Evolutionary conservation across 2,888 invertebrate species (phyloP).

Genomic region (Aleiodes leptofemur): DNA sequence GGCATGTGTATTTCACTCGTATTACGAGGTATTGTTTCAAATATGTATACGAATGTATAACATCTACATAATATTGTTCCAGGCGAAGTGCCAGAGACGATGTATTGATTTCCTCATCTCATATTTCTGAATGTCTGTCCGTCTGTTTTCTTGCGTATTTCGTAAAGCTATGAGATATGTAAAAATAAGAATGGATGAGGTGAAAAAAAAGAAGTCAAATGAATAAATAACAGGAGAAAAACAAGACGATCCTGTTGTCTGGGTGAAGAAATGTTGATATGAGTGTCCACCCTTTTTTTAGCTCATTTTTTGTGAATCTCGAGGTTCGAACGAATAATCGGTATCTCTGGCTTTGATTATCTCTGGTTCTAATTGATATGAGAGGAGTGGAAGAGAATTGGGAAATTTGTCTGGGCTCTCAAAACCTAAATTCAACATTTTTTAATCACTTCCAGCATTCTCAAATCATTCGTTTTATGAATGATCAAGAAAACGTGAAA

Average conservation of each 20-base stretch:
- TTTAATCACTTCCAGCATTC: too few species aligned
- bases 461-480: too few species aligned
- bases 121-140: constrained; percentile 21
- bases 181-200: neutral
- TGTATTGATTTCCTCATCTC: constrained; percentile 39
- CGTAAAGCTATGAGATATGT: neutral
- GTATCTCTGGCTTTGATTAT: too few species aligned
- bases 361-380: too few species aligned
- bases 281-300: neutral
- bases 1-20: too few species aligned
- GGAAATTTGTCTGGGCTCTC: too few species aligned
- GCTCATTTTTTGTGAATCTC: neutral
- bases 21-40: constrained; percentile 13
- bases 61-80: constrained; percentile 47
- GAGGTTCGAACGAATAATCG: too few species aligned
- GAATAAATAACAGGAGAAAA: constrained; percentile 15
- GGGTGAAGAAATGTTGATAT: neutral
- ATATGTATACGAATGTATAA: constrained; percentile 28
- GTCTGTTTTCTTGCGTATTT: constrained; percentile 26
- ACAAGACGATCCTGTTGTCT: too few species aligned
- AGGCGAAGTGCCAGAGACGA: constrained; percentile 46
- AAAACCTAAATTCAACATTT: too few species aligned
- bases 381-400: too few species aligned
- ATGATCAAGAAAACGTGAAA: too few species aligned
- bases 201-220: neutral